A percentile compares a stretch with the other conserved stretches of the same genome.
Evolutionary conservation across 2,113 vertebrate genomes (phyloP).

Genomic region (Bos javanicus): DNA sequence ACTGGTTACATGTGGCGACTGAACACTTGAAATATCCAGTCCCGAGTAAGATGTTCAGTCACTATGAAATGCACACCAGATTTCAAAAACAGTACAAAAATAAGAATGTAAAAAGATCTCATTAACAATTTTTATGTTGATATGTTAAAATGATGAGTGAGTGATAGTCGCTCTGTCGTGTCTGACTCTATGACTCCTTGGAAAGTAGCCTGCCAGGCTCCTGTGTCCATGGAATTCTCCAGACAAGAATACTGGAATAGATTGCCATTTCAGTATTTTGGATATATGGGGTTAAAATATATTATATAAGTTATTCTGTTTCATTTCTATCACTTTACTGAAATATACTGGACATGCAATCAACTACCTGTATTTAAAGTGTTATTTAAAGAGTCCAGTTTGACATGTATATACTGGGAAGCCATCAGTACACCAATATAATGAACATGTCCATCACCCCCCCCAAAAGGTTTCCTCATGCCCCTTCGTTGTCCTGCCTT

Average conservation of each 20-base stretch:
- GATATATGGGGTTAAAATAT: neutral
- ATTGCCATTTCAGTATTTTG: neutral
- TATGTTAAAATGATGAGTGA: neutral
- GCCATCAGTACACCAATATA: neutral
- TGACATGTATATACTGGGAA: neutral
- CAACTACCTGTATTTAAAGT: neutral
- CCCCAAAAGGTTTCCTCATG: neutral
- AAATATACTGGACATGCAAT: neutral
- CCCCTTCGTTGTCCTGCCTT: neutral
- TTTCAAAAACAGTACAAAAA: neutral
- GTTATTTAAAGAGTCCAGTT: neutral
- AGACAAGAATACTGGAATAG: neutral
- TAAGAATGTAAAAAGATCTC: neutral
- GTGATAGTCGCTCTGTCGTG: neutral
- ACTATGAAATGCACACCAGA: neutral
- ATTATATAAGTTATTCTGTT: neutral
- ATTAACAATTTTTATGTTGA: neutral
- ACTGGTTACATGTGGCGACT: accelerated
- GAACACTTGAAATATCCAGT: neutral
- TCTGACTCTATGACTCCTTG: neutral
- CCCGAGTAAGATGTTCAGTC: neutral
- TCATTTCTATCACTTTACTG: neutral
- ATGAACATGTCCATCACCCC: too few relatives aligned
- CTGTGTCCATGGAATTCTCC: neutral
- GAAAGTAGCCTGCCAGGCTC: neutral